These are phyloP conservation scores for Xenopus petersii DNA, from an alignment of 2,797 vertebrate genomes.

Conservation along the genomic window DNA sequence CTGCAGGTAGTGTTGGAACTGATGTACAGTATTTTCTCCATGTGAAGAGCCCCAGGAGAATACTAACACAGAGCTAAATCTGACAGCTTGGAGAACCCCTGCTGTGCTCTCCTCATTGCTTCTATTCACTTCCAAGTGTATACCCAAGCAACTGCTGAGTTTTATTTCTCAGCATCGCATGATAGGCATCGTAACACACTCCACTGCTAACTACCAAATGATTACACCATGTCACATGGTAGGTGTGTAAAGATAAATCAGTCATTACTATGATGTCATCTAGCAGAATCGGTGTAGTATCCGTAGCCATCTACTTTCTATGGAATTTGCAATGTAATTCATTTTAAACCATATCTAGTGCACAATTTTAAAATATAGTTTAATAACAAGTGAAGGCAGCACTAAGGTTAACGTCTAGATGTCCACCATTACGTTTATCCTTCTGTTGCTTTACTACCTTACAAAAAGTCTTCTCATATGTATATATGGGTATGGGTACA, in stretches of 20 bases:
- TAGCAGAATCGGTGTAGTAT: background rate
- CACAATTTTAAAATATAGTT: no score
- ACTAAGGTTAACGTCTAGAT: no score
- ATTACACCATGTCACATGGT: slow-evolving; percentile 3
- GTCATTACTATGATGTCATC: slow-evolving; percentile 25
- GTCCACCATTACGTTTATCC: no score
- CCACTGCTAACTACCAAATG: slow-evolving; percentile 24
- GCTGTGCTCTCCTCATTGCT: slow-evolving; percentile 34
- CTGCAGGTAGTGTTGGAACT: slow-evolving; percentile 9
- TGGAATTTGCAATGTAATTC: no score
- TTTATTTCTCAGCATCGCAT: slow-evolving; percentile 26
- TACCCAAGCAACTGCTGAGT: slow-evolving; percentile 11
- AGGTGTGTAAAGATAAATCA: slow-evolving; percentile 29
- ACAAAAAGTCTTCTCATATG: no score
- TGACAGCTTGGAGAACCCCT: slow-evolving; percentile 35
- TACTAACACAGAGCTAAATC: slow-evolving; percentile 36
- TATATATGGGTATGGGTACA: no score
- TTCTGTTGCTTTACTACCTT: no score
- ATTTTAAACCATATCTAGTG: no score
- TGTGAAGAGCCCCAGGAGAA: slow-evolving; percentile 29
- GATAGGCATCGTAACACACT: slow-evolving; percentile 23
- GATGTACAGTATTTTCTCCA: slow-evolving; percentile 16
- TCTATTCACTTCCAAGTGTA: slow-evolving; percentile 33
- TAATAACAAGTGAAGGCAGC: no score
- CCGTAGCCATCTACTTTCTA: no score